Percentiles rank a stretch among this genome's conserved stretches.
These are phyloP conservation scores for Loris lydekkerianus DNA, from an alignment of 2,797 vertebrate genomes.

Conservation along the genomic window DNA sequence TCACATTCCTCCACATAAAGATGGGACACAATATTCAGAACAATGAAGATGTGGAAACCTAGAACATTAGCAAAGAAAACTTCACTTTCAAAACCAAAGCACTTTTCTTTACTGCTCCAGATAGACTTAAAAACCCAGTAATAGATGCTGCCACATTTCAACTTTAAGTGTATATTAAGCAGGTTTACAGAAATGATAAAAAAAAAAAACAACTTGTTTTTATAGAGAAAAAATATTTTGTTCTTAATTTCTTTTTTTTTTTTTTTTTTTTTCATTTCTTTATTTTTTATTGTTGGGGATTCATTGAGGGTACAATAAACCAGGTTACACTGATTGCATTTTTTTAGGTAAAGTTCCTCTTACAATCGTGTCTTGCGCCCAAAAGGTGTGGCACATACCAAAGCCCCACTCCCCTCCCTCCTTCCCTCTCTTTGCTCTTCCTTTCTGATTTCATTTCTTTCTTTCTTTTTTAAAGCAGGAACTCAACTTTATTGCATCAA, in stretches of 20 bases:
- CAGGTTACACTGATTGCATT: no score
- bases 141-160: background rate
- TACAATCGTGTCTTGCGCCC: no score
- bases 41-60: background rate
- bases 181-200: slow-evolving; percentile 27
- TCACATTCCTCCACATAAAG: background rate
- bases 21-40: background rate
- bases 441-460: no score
- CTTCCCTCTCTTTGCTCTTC: no score
- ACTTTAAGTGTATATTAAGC: slow-evolving; percentile 1
- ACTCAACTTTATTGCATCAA: no score
- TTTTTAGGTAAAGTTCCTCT: no score
- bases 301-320: no score
- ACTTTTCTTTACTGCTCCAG: background rate
- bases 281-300: no score
- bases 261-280: no score
- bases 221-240: background rate
- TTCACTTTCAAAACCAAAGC: slow-evolving; percentile 43
- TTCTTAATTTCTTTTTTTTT: background rate
- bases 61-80: background rate
- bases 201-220: background rate
- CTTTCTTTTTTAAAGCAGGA: no score
- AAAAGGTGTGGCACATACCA: no score
- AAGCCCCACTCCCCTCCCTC: no score
- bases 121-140: background rate